Conservation (phyloP, 2,113 vertebrate species). For the Myrmophylax atrothorax region DNA sequence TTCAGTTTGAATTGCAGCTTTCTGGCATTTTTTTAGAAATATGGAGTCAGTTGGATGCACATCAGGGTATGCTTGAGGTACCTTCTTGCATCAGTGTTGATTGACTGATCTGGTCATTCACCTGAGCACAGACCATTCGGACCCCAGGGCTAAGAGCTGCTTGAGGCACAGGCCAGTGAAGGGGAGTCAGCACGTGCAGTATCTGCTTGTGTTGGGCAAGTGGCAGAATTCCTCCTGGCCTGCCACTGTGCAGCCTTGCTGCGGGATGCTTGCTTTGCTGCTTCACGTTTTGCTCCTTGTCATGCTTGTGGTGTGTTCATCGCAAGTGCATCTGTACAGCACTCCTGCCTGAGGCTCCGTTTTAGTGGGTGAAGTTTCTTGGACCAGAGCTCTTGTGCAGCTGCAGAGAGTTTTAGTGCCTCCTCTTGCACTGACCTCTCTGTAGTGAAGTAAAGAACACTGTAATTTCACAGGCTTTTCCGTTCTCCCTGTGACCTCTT, state of each 20-base stretch:
- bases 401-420: not conserved
- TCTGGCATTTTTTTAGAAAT: not conserved
- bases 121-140: not conserved
- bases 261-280: not conserved
- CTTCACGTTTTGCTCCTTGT: rapidly evolving
- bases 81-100: not conserved
- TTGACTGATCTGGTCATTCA: not conserved
- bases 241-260: not conserved
- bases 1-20: not conserved
- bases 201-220: rapidly evolving
- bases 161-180: not conserved
- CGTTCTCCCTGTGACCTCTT: not conserved
- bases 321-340: rapidly evolving
- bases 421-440: not conserved
- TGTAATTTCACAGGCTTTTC: not conserved
- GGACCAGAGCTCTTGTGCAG: not conserved
- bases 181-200: rapidly evolving
- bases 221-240: not conserved
- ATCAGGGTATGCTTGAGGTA: not conserved
- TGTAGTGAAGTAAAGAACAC: not conserved
- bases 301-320: rapidly evolving
- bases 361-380: not conserved
- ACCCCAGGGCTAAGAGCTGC: not conserved
- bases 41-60: not conserved
- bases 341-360: not conserved